phyloP scores from a whole-genome alignment of 2,888 invertebrate genomes.

The Rhopalosiphum nymphaeae region DNA sequence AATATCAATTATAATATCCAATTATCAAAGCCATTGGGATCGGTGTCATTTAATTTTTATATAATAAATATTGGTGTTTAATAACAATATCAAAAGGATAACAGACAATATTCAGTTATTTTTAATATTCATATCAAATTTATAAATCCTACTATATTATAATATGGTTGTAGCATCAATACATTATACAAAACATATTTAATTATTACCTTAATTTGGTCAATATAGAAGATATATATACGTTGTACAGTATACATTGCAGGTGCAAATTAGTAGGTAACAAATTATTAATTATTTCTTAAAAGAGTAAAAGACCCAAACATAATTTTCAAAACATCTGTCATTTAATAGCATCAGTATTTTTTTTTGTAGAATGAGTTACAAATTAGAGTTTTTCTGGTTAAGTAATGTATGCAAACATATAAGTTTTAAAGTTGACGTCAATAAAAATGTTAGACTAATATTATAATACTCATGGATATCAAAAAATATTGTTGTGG shows the following conservation, averaged over 20 bases:
- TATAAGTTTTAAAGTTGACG: background rate
- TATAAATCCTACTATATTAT: background rate
- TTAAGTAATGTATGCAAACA: background rate
- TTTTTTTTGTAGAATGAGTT: background rate
- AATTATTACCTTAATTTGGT: background rate
- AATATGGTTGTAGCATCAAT: background rate
- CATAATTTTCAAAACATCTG: background rate
- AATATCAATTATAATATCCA: too few species aligned
- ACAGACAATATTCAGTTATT: too few species aligned
- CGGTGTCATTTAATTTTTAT: too few species aligned
- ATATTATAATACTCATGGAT: background rate
- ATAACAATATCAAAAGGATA: too few species aligned
- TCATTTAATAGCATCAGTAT: background rate
- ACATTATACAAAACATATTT: background rate
- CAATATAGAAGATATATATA: background rate
- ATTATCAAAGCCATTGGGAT: too few species aligned
- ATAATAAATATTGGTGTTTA: too few species aligned
- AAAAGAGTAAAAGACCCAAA: background rate
- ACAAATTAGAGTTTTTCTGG: background rate
- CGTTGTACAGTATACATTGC: too few species aligned
- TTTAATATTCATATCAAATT: too few species aligned
- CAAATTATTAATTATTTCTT: too few species aligned
- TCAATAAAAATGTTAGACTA: background rate
- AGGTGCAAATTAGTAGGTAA: too few species aligned
- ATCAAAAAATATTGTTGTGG: background rate